These are phyloP conservation scores for Sarcoramphus papa DNA, from an alignment of 2,797 vertebrate genomes.

Conservation along the genomic window DNA sequence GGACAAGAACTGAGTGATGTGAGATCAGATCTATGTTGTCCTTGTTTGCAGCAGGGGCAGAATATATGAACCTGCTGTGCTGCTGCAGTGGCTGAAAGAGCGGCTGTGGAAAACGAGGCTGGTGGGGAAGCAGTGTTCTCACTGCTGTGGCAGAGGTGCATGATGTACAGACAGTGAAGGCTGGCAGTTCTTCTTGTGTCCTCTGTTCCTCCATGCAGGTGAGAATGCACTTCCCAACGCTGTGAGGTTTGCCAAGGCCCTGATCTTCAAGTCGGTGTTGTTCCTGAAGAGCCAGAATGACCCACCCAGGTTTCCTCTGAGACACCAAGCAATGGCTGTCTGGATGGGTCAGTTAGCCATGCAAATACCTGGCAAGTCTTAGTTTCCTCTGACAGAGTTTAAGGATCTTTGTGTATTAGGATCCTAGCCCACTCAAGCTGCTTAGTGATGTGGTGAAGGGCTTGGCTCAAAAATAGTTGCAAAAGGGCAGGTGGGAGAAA, in stretches of 20 bases:
- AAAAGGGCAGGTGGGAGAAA: neutral
- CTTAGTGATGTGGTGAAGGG: neutral
- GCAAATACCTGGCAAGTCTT: accelerated
- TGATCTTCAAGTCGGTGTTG: neutral
- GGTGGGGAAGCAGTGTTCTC: neutral
- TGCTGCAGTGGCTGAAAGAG: neutral
- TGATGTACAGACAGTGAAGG: neutral
- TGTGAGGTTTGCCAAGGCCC: neutral
- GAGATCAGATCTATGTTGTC: neutral
- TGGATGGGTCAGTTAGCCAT: too few relatives aligned
- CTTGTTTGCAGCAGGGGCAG: neutral
- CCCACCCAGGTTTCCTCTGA: neutral
- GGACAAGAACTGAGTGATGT: neutral
- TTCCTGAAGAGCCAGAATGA: neutral
- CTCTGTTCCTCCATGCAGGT: neutral
- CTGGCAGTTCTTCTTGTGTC: neutral
- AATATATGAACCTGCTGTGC: neutral
- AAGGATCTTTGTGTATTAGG: neutral
- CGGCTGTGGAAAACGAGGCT: neutral
- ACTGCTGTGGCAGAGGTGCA: neutral
- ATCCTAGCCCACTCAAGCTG: neutral
- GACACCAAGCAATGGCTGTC: neutral
- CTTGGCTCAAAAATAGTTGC: neutral
- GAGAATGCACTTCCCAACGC: neutral
- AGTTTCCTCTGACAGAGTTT: neutral